Conservation (phyloP, 2,113 vertebrate species). For the Lophius piscatorius region DNA sequence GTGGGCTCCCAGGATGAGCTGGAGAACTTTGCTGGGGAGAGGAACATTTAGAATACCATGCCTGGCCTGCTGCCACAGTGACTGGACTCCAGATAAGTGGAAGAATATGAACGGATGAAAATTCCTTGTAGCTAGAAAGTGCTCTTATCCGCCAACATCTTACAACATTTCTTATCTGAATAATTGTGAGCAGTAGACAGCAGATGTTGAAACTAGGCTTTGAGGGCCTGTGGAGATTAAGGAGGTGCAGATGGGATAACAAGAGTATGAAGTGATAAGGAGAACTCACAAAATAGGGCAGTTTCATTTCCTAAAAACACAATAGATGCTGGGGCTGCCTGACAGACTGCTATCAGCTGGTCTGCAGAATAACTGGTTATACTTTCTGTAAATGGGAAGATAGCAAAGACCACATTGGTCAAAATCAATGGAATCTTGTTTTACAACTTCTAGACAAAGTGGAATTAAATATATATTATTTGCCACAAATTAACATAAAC, state of each 20-base stretch:
- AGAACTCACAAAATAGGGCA: slow-evolving; percentile 70
- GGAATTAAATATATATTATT: no score
- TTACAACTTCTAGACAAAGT: neutral
- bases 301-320: slow-evolving; percentile 80
- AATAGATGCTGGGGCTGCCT: slow-evolving; percentile 38
- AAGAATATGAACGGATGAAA: slow-evolving; percentile 37
- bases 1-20: no score
- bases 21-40: no score
- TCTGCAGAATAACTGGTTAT: slow-evolving; percentile 29
- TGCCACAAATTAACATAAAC: no score
- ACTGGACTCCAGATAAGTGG: no score
- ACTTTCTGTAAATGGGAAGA: slow-evolving; percentile 36
- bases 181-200: slow-evolving; percentile 30
- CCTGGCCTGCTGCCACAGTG: no score
- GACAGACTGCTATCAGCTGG: slow-evolving; percentile 44
- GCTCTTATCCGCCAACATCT: slow-evolving; percentile 42
- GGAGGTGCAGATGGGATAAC: slow-evolving; percentile 49
- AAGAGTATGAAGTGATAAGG: slow-evolving; percentile 72
- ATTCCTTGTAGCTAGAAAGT: slow-evolving; percentile 33
- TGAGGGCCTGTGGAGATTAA: slow-evolving; percentile 46
- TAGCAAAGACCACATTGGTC: slow-evolving; percentile 2
- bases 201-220: slow-evolving; percentile 11
- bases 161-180: slow-evolving; percentile 60
- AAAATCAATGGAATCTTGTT: no score
- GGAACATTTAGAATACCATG: no score